Base-by-base conservation (phyloP, 2,113 vertebrate genomes). In the Pyxicephalus adspersus region DNA sequence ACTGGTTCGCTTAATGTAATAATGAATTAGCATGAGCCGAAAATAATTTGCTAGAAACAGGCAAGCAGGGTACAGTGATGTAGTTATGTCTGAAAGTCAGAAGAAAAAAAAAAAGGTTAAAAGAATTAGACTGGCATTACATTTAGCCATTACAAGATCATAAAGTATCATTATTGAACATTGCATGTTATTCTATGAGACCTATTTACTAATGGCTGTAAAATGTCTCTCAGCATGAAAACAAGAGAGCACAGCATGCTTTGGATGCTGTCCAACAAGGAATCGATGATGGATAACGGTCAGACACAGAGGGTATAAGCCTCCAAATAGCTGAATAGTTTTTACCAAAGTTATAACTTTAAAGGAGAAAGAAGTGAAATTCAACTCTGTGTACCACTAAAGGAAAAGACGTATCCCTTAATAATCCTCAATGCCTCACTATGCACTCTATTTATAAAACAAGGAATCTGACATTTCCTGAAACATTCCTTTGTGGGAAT, bases 171-270 rank as follows among this genome's bases (percentile, higher is more conserved):
- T 54, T 64, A 78, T 57, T 65, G 54, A 74, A 60, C 54, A 73
- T 34, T 74, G 71, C 71, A 60, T 34, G 28, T 74, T 74, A 58
- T 74, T 74, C 71, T 74, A 73, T 73, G 20, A 29, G 70, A 13
- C 28, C 70, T 73, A 60, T 74, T 74, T 58, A 74, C 29, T 74
- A 74, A 74, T 74, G 71, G 54, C 29, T 74, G 29, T 60, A 74
- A 74, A 74, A 74, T 74, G 71, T 74, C 28, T 60, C 71, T 38
- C 71, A 34, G 54, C 71, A 25, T 74, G 71, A 74, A 60, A 74
- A 58, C 55, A 74, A 74, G 71, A 60, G 54, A 8, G 20, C 29
- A 74, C 71, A 74, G 71, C 71, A 74, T 74, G 71, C 3, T 22
- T 23, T 57, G 28, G 19, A 31, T 73, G 31, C 52, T 31, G 51